Base-by-base conservation (phyloP, 2,797 vertebrate species). In the Parambassis ranga region DNA sequence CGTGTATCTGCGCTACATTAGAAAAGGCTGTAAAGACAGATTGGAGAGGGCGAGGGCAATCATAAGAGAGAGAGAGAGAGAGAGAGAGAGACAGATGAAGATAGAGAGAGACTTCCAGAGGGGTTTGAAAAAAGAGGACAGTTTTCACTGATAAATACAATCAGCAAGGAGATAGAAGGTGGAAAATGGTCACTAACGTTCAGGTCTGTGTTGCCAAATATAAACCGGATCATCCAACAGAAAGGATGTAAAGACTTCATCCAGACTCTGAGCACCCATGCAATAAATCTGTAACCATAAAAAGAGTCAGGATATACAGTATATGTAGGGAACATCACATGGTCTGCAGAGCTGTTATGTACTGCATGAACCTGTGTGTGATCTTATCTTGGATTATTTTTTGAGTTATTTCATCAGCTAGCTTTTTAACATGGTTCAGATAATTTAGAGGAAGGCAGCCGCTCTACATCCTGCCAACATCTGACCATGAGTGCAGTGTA, bases 101-200 rank as follows among this genome's bases (percentile, higher is more conserved):
- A 61, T 62, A 61, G 13, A n/a, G 18, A 49, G 22, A 18, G 27
- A 22, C 15, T n/a, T n/a, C n/a, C n/a, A n/a, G 9, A 19, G 4
- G 24, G 4, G 18, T 18, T 9, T 22, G 46, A 44, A 28, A 23
- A 44, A 60, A 48, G 42, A 78, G 33, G 28, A 63, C 14, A 43
- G 52, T 64, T 63, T 74, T 61, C 39, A 52, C 55, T 79, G 43
- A 41, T 53, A 58, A 53, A 67, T 38, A 71, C 60, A 64, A 77
- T 75, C 20, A 63, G 59, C 57, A 19, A 33, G 2, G 2, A 20
- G 55, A 51, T 23, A 28, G 32, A 44, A n/a, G 15, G 36, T 31
- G 58, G 48, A 68, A 39, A 68, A 71, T 43, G 57, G 46, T 47
- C 51, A 46, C 56, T 77, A 65, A 83, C 85, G 67, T 72, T 65